Evolutionary conservation across 2,113 vertebrate species (phyloP), one percentile per base, ranked within the genome.

Genomic region (Crotalus viridis): DNA sequence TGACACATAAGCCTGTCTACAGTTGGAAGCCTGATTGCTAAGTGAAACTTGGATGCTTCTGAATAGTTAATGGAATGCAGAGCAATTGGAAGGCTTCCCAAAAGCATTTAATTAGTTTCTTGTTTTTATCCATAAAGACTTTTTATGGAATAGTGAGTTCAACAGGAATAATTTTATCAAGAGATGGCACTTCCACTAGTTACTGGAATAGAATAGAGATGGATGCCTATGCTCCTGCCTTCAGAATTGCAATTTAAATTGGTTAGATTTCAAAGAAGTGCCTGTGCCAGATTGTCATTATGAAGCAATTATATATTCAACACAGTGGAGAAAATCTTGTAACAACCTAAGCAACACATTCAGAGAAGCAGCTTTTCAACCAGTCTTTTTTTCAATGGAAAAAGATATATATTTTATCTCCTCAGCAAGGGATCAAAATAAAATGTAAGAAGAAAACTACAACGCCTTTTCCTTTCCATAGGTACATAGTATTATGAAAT

Each of bases 121-220:
- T 46, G 5, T 57, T 22, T 22, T 89, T 57, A 89, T 48, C 22
- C 43, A 89, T 43, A 0, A 54, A 28, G 87, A 22, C 6, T 64
- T 28, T 28, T 64, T 22, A 48, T 56, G 55, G 28, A 39, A 88
- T 39, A 21, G 13, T 22, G n/a, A 56, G n/a, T 33, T 26, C 10
- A 0, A 33, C 1, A 0, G 0, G 22, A 86, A 28, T 10, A 61
- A 52, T 5, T 0, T 0, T 89, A 95, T 93, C 51, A 92, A 28
- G 10, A 4, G 17, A 90, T 74, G 87, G 91, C 3, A 2, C 13
- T 92, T 21, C 17, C 24, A 13, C 0, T 22, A 13, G 43, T 61
- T 64, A 89, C 28, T 26, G 26, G 57, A 89, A 33, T 39, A 54
- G 33, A 57, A 59, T 43, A 43, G 88, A 24, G 22, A 57, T 28